Conservation (phyloP, 2,113 vertebrate genomes). For the Abramis brama region DNA sequence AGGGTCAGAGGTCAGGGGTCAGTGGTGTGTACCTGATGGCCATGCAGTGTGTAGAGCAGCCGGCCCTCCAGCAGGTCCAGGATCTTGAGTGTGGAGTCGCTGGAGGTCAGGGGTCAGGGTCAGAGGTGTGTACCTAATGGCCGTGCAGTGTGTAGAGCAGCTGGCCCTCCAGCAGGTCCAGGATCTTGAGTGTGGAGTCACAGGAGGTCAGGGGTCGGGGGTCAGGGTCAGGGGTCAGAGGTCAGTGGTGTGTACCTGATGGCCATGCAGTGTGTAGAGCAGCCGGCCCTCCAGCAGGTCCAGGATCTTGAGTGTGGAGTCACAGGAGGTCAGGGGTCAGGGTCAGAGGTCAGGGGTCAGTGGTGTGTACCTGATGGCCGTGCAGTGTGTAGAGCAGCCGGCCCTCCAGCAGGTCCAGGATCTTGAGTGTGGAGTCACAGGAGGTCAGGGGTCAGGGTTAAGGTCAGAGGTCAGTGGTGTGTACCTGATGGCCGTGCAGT, state of each 20-base stretch:
- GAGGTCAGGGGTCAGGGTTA: slow-evolving; percentile 61
- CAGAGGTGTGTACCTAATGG: slow-evolving; percentile 80
- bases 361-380: slow-evolving; percentile 83
- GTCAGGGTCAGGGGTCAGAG: no score
- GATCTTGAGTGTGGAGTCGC: slow-evolving; percentile 82
- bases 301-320: slow-evolving; percentile 95
- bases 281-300: slow-evolving; percentile 92
- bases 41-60: slow-evolving; percentile 92
- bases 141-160: slow-evolving; percentile 93
- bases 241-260: slow-evolving; percentile 76
- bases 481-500: no score
- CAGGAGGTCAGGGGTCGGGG: no score
- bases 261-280: slow-evolving; percentile 93
- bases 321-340: slow-evolving; percentile 76
- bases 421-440: slow-evolving; percentile 93
- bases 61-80: slow-evolving; percentile 81
- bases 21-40: slow-evolving; percentile 82
- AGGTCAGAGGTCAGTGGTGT: slow-evolving; percentile 31
- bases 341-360: no score
- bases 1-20: slow-evolving; percentile 22
- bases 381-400: slow-evolving; percentile 93
- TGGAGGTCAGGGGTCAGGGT: no score
- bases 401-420: slow-evolving; percentile 93
- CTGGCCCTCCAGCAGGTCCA: slow-evolving; percentile 81
- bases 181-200: slow-evolving; percentile 82